Percentiles rank a stretch among this genome's conserved stretches.
phyloP scores from a whole-genome alignment of 2,797 vertebrate genomes.

The Siniperca obscura region DNA sequence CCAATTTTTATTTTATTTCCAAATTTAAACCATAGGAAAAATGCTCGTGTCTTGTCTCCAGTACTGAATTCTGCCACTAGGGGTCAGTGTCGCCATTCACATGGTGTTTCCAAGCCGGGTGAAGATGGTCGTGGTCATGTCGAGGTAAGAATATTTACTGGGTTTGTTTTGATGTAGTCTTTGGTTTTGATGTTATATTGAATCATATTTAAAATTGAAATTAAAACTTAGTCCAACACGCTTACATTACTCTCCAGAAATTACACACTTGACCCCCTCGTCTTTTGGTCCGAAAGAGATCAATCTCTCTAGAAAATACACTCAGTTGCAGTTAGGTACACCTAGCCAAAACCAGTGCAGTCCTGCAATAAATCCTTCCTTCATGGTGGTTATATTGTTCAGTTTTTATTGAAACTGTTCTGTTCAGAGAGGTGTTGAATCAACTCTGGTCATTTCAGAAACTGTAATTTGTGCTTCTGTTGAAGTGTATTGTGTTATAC shows the following conservation, averaged over 20 bases:
- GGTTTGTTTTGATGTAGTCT: not conserved
- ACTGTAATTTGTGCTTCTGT: not conserved
- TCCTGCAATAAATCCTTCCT: not conserved
- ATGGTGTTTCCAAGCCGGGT: not conserved
- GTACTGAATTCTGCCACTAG: slow-evolving; percentile 46
- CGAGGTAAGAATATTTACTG: not conserved
- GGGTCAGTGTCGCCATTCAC: slow-evolving; percentile 54
- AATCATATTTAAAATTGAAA: not conserved
- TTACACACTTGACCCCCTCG: not conserved
- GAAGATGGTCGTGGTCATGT: not conserved
- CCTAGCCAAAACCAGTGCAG: not conserved
- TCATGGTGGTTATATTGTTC: not conserved
- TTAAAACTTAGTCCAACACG: not conserved
- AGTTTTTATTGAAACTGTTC: not conserved
- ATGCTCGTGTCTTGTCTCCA: not conserved
- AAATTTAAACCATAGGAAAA: not conserved
- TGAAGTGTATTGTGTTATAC: not conserved
- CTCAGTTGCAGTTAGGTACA: not conserved
- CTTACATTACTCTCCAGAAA: not conserved
- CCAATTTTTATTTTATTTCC: not conserved
- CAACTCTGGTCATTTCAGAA: not conserved
- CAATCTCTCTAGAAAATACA: not conserved
- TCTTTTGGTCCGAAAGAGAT: not conserved
- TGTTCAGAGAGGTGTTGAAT: not conserved
- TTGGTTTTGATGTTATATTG: not conserved